phyloP scores from a whole-genome alignment of 2,797 vertebrate species.

The Vultur gryphus region DNA sequence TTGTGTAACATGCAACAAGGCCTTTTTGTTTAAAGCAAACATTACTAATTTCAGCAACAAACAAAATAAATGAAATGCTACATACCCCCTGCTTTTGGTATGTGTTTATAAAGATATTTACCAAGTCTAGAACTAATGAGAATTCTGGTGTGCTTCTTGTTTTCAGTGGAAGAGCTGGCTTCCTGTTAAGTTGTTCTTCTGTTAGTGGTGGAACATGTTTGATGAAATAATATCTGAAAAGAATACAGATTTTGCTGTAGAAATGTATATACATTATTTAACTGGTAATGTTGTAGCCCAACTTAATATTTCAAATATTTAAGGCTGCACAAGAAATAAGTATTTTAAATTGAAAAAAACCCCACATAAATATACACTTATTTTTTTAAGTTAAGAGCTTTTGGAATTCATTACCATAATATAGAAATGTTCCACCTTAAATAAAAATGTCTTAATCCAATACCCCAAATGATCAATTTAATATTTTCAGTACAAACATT shows the following conservation, averaged over 20 bases:
- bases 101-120: constrained; percentile 59
- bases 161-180: constrained; percentile 95
- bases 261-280: not conserved
- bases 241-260: not conserved
- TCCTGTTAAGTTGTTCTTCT: constrained; percentile 97
- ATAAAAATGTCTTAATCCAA: not conserved
- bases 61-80: not conserved
- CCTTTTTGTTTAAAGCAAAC: not conserved
- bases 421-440: not conserved
- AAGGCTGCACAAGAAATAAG: not conserved
- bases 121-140: constrained; percentile 96
- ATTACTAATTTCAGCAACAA: not conserved
- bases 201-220: constrained; percentile 97
- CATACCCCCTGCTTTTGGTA: not conserved
- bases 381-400: not conserved
- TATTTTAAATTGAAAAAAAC: not conserved
- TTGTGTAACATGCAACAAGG: not conserved
- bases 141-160: constrained; percentile 98
- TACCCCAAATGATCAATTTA: not conserved
- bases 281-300: not conserved
- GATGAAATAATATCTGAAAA: constrained; percentile 95
- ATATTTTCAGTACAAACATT: not conserved
- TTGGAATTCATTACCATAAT: not conserved
- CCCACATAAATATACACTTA: not conserved
- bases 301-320: not conserved